Base-by-base conservation (phyloP, 2,888 invertebrate genomes). In the Spodoptera picta region DNA sequence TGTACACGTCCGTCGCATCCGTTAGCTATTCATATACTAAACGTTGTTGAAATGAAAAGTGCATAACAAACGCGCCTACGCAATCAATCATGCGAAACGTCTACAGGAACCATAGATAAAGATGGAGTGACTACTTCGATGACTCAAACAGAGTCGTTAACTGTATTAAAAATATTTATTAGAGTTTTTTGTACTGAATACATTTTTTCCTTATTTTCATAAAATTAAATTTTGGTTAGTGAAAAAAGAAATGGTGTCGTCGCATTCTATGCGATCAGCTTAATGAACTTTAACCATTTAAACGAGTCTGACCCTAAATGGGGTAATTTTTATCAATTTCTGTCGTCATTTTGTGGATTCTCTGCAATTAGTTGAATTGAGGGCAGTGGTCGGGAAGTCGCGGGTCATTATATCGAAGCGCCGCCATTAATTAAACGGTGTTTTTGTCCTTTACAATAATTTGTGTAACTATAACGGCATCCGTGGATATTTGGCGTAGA, bases 31-130 rank as follows among this genome's bases (percentile, higher is more conserved):
- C 79, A 78, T 78, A 81, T 71, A 90, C 88, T 87, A 83, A 80
- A 82, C 78, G 85, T 80, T 80, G 74, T 74, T 75, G 79, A 76
- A 81, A 75, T 83, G 82, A 83, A 84, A 82, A 86, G 83, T 79
- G 80, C 78, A 83, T 83, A 83, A 83, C 80, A 82, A 83, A 79
- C 66, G 67, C 79, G 81, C 79, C 69, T 69, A 70, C 74, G 73
- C 78, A 78, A 86, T 83, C 85, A 82, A 81, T 84, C 80, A 82
- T 72, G 65, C 77, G 81, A 69, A 81, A 78, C 80, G 86, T 80
- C 82, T 83, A 84, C 80, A 76, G 65, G 80, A 81, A 83, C 83
- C 77, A 66, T 74, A 83, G 89, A 87, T 89, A 88, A 85, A 67
- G 75, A 75, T 60, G 61, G 50, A 65, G 50, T 75, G 82, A 83